Evolutionary conservation across 2,797 vertebrate species (phyloP).

Genomic region (Alca torda): DNA sequence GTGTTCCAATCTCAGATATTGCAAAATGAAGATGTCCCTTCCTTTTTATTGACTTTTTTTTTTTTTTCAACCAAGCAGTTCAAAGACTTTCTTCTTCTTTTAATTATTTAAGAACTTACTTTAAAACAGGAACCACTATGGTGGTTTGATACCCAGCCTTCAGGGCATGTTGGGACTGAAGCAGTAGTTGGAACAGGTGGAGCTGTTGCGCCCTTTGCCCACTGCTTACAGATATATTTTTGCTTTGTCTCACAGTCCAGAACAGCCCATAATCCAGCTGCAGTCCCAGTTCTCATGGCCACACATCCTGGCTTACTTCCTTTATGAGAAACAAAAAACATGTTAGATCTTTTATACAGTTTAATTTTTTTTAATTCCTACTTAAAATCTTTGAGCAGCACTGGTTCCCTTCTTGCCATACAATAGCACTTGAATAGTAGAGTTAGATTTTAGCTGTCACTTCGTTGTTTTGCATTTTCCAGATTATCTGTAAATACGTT

Average conservation of each 20-base stretch:
- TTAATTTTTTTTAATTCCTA: not conserved
- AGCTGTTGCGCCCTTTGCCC: constrained; percentile 78
- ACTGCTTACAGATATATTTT: constrained; percentile 91
- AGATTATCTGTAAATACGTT: not conserved
- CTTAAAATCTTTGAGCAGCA: not conserved
- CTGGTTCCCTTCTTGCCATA: not conserved
- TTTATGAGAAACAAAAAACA: constrained; percentile 48
- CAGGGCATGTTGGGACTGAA: constrained; percentile 74
- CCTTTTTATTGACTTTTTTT: not conserved
- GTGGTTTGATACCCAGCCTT: constrained; percentile 74
- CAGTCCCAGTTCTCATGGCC: constrained; percentile 86
- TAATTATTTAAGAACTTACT: constrained; percentile 69
- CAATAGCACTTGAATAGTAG: not conserved
- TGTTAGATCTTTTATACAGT: not conserved
- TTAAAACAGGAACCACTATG: constrained; percentile 79
- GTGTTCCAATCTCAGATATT: not conserved
- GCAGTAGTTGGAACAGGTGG: constrained; percentile 81
- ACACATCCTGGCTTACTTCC: constrained; percentile 88
- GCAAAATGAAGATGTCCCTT: not conserved
- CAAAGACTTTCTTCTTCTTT: not conserved
- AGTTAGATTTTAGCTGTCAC: not conserved
- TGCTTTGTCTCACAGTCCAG: constrained; percentile 83
- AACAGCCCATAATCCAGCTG: constrained; percentile 92
- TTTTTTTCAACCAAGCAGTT: not conserved
- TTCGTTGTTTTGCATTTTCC: not conserved